Base-by-base conservation (phyloP, 2,888 invertebrate species). In the Rhopalosiphum nymphaeae region DNA sequence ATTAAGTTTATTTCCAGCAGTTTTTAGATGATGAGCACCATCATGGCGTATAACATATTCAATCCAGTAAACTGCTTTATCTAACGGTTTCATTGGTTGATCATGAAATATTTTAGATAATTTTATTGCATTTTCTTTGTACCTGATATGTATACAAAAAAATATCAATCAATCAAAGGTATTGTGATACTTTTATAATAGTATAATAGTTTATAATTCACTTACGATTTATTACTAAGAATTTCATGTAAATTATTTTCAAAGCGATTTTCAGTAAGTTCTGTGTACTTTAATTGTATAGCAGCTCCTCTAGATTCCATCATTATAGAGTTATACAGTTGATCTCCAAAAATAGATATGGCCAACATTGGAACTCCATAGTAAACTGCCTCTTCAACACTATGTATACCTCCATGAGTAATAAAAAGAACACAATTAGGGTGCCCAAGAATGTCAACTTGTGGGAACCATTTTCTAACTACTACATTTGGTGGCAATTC, bases 291-390 rank as follows among this genome's bases (percentile, higher is more conserved):
- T 29, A 93, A 42, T 26, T 44, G 36, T 89, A 89, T 53, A 89
- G 84, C 92, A 53, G 89, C 92, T 42, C 92, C 92, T 93, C 88
- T 53, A 5, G 88, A 93, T 53, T 93, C 49, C 92, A 93, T 78
- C 92, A 93, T 93, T 44, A 53, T 78, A 1, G 92, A 93, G 4
- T 93, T 93, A 78, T 88, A 93, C 11, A 57, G 36, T 61, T 93
- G 92, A 78, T 93, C 92, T 29, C 89, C 92, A 89, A 93, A 93
- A 88, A 89, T n/a, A 36, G 92, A 49, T 93, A 93, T 89, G n/a
- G 89, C 88, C 25, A 93, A 93, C 89, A 93, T 93, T 11, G 92
- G 92, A 53, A 93, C 89, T 21, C 92, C 92, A 44, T 93, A 67
- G 49, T 93, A 93, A 29, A 93, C 67, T 5, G 92, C 67, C 53